These are phyloP conservation scores for Coregonus clupeaformis DNA, from an alignment of 2,113 vertebrate genomes.

Conservation along the genomic window DNA sequence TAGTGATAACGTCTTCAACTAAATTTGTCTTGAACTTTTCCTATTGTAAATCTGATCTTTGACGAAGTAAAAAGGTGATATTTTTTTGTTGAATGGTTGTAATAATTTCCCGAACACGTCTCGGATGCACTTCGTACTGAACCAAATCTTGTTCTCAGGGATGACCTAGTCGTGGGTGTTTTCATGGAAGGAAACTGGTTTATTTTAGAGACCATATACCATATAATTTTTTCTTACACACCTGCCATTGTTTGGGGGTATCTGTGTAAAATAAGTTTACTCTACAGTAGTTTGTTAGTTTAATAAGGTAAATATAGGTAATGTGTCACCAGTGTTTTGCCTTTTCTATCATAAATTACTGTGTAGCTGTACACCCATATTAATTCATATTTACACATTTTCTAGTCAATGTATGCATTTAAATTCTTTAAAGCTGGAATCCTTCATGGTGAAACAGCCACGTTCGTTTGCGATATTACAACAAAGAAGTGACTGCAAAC, in stretches of 20 bases:
- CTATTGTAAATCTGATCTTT: slow-evolving; percentile 18
- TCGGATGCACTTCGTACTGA: slow-evolving; percentile 66
- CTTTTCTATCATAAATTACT: slow-evolving; percentile 13
- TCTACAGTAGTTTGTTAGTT: slow-evolving; percentile 63
- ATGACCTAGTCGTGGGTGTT: slow-evolving; percentile 57
- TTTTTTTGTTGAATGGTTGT: background rate
- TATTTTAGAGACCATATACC: slow-evolving; percentile 41
- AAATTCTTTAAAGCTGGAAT: background rate
- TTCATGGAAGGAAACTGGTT: slow-evolving; percentile 32
- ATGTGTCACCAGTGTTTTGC: slow-evolving; percentile 34
- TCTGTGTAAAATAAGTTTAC: slow-evolving; percentile 50
- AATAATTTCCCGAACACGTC: slow-evolving; percentile 34
- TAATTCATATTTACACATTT: background rate
- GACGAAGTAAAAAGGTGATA: background rate
- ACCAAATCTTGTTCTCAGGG: slow-evolving; percentile 79
- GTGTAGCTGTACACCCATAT: slow-evolving; percentile 36
- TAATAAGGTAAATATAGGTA: slow-evolving; percentile 47
- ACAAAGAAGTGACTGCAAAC: too few relatives aligned
- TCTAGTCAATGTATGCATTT: slow-evolving; percentile 26
- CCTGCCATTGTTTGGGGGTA: slow-evolving; percentile 43
- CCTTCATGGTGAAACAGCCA: too few relatives aligned
- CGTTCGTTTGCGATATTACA: too few relatives aligned
- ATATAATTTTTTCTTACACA: slow-evolving; percentile 22
- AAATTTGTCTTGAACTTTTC: background rate
- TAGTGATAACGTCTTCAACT: background rate